A percentile compares a stretch with the other conserved stretches of the same genome.
Evolutionary conservation across 2,797 vertebrate species (phyloP).

Genomic region (Crenichthys baileyi): DNA sequence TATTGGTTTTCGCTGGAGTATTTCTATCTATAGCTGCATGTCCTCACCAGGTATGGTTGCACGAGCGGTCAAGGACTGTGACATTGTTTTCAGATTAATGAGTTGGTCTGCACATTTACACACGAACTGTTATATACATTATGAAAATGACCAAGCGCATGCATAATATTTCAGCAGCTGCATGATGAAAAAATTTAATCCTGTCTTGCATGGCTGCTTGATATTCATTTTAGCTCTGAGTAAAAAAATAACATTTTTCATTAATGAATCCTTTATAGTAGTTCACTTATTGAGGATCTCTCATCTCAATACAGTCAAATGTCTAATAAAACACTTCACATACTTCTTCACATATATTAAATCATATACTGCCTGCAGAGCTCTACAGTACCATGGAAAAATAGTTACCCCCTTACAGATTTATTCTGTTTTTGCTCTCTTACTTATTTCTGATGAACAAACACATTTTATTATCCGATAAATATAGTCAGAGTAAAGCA

Average conservation of each 20-base stretch:
- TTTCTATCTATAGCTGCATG: constrained; percentile 5
- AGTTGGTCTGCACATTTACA: constrained; percentile 1
- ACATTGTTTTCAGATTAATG: constrained; percentile 22
- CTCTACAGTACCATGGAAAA: background rate
- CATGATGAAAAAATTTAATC: constrained; percentile 24
- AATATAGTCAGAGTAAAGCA: background rate
- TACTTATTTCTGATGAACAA: background rate
- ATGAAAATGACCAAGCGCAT: background rate
- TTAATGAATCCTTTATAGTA: constrained; percentile 17
- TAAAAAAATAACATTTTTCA: constrained; percentile 15
- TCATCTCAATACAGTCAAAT: constrained; percentile 7
- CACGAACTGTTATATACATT: background rate
- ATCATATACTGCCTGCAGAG: constrained; percentile 23
- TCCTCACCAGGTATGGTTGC: constrained; percentile 6
- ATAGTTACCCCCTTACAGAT: background rate
- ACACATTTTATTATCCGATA: background rate
- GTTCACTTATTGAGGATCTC: constrained; percentile 1
- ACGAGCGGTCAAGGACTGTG: constrained; percentile 21
- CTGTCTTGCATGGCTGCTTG: constrained; percentile 1
- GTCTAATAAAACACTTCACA: constrained; percentile 7
- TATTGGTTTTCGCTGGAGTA: constrained; percentile 13
- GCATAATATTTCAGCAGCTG: constrained; percentile 16
- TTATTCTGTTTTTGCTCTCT: background rate
- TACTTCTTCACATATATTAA: constrained; percentile 8
- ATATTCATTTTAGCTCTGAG: constrained; percentile 8